These are phyloP conservation scores for Varecia variegata DNA, from an alignment of 2,797 vertebrate genomes.

Conservation along the genomic window DNA sequence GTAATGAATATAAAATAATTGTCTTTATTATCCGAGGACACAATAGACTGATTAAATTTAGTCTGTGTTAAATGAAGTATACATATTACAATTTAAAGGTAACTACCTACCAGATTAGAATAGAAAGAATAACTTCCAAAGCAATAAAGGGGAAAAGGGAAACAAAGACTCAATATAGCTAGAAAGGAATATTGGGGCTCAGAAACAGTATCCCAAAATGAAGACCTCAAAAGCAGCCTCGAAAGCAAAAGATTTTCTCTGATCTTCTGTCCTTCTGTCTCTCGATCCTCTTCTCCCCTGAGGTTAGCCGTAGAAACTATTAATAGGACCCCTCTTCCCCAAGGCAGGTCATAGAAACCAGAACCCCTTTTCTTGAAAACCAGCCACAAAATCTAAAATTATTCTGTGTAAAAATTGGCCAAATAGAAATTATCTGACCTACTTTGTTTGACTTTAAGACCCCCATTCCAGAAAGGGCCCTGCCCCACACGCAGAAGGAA, in stretches of 20 bases:
- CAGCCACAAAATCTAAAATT: neutral
- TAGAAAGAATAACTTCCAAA: neutral
- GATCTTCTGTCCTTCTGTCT: neutral
- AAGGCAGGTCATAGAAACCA: neutral
- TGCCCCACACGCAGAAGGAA: neutral
- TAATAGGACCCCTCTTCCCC: neutral
- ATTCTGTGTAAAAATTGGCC: neutral
- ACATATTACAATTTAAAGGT: conserved; percentile 7
- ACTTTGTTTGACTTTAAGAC: neutral
- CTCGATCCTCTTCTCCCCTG: neutral
- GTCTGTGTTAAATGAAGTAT: conserved; percentile 26
- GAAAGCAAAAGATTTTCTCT: neutral
- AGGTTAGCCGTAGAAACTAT: neutral
- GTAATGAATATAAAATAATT: conserved; percentile 36
- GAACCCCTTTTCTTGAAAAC: neutral
- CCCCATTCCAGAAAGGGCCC: neutral
- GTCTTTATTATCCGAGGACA: conserved; percentile 22
- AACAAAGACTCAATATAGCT: neutral
- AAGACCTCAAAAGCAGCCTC: neutral
- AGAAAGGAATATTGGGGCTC: neutral
- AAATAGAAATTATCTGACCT: neutral
- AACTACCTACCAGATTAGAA: neutral
- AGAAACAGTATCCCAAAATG: neutral
- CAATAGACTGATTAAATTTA: neutral
- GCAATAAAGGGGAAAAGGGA: neutral